Conservation (phyloP, 2,113 vertebrate genomes). For the Perccottus glenii region DNA sequence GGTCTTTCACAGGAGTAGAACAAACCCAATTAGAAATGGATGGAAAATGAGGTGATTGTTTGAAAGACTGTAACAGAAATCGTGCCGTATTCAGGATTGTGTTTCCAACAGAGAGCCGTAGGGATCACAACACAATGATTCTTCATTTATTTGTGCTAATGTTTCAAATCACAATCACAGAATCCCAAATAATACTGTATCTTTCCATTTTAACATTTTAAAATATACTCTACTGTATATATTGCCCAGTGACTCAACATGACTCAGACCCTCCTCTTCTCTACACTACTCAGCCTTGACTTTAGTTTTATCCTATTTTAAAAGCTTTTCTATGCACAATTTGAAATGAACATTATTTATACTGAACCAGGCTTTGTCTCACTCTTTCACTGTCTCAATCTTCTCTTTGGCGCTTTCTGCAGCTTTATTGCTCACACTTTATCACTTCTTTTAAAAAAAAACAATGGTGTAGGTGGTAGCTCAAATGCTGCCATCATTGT, state of each 20-base stretch:
- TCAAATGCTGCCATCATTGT: too few species aligned
- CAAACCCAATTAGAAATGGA: conserved; percentile 18
- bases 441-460: conserved; percentile 2
- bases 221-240: not conserved
- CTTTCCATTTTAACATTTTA: too few species aligned
- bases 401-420: conserved; percentile 14
- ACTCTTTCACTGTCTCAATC: conserved; percentile 17
- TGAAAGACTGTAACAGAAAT: not conserved
- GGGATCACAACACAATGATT: not conserved
- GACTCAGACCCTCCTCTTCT: not conserved
- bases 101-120: not conserved
- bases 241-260: conserved; percentile 25
- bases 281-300: not conserved
- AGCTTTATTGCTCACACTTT: conserved; percentile 23
- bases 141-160: conserved; percentile 4
- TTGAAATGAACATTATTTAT: conserved; percentile 3
- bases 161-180: conserved; percentile 3
- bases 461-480: too few species aligned
- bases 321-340: conserved; percentile 5
- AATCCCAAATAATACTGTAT: too few species aligned
- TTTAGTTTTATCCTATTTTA: conserved; percentile 19
- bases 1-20: conserved; percentile 24
- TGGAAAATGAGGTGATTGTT: not conserved
- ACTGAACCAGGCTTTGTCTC: conserved; percentile 12
- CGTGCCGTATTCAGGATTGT: not conserved